Conservation (phyloP, 2,888 invertebrate species). For the Syritta pipiens region DNA sequence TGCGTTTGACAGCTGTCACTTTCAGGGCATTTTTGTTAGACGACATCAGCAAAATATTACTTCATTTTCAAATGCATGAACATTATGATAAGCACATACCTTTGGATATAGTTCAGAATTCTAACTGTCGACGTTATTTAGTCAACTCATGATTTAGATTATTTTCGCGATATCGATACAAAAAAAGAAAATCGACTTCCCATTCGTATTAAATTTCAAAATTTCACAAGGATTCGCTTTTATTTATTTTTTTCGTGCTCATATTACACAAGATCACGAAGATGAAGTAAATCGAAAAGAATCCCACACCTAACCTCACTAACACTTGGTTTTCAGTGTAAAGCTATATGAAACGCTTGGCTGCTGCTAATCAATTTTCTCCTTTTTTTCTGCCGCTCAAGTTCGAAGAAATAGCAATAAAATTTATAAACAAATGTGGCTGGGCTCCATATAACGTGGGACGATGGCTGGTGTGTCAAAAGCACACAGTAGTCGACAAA, state of each 20-base stretch:
- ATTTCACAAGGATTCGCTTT: no score
- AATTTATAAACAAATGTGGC: conserved; percentile 25
- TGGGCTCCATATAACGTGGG: background rate
- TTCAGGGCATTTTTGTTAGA: no score
- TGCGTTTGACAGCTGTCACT: no score
- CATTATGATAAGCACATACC: no score
- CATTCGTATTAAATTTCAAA: background rate
- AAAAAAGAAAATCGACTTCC: no score
- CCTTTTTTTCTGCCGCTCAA: no score
- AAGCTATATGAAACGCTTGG: conserved; percentile 13
- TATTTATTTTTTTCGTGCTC: conserved; percentile 2
- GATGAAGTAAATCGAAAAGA: background rate
- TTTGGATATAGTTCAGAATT: no score
- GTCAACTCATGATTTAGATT: no score
- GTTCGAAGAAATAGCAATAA: conserved; percentile 36
- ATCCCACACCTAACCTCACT: background rate
- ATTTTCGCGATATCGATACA: no score
- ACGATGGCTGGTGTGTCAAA: background rate
- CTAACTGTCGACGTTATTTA: no score
- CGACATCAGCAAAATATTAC: no score
- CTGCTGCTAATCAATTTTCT: conserved; percentile 14
- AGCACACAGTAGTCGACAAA: conserved; percentile 6
- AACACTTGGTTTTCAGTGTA: conserved; percentile 15
- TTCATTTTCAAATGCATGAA: no score
- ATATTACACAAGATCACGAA: conserved; percentile 6